Evolutionary conservation across 2,113 vertebrate genomes (phyloP).

Genomic region (Aepyceros melampus): DNA sequence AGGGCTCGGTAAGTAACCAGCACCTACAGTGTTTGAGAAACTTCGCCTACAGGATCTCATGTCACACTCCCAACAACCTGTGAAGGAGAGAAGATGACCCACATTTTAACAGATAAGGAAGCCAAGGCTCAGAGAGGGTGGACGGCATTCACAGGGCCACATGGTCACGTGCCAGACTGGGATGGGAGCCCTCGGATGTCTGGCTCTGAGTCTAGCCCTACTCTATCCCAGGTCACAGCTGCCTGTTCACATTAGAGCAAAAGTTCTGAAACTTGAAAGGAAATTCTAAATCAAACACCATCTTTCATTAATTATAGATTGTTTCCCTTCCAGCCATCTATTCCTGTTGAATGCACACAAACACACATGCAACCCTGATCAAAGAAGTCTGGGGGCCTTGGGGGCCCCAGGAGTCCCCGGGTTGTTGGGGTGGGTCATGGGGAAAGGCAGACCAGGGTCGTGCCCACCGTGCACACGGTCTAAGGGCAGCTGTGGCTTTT

Average conservation of each 20-base stretch:
- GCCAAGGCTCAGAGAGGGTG: neutral
- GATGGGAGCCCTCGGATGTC: neutral
- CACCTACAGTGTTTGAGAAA: neutral
- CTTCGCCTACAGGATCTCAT: neutral
- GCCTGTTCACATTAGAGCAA: neutral
- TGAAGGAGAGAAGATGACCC: neutral
- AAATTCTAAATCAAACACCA: neutral
- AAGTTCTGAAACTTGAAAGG: neutral
- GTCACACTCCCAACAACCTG: neutral
- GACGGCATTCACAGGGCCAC: neutral
- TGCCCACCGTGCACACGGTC: neutral
- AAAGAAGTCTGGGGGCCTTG: neutral
- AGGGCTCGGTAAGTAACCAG: neutral
- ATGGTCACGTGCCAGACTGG: fast-evolving
- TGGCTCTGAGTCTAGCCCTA: neutral
- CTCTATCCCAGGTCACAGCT: neutral
- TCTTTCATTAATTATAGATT: neutral
- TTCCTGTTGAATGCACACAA: neutral
- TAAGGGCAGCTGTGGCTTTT: neutral
- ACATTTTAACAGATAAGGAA: neutral
- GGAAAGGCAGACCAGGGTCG: neutral
- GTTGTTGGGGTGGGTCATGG: neutral
- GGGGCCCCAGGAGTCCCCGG: neutral
- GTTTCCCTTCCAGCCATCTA: neutral
- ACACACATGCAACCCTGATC: neutral